Percentiles rank a stretch among this genome's conserved stretches.
These are phyloP conservation scores for Pungitius pungitius DNA, from an alignment of 2,113 vertebrate species.

Conservation along the genomic window DNA sequence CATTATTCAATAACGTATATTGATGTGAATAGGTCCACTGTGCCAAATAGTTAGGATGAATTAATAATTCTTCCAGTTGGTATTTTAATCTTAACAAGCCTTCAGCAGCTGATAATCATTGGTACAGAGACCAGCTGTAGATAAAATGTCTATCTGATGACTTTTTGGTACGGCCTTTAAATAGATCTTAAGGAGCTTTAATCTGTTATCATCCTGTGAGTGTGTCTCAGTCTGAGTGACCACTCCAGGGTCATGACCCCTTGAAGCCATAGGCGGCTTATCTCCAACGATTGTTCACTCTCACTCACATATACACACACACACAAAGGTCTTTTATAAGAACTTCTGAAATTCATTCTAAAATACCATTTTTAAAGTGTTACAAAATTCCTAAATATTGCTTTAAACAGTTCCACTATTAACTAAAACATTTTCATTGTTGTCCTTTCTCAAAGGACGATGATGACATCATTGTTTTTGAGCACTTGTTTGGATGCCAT, in stretches of 20 bases:
- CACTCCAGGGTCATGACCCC: constrained; percentile 55
- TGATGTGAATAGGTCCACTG: background rate
- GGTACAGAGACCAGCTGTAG: background rate
- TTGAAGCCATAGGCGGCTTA: constrained; percentile 46
- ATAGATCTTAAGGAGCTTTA: constrained; percentile 65
- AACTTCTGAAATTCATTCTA: background rate
- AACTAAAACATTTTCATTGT: background rate
- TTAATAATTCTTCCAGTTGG: background rate
- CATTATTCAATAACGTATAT: constrained; percentile 1
- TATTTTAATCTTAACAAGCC: background rate
- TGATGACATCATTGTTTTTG: constrained; percentile 23
- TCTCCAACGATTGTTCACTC: constrained; percentile 50
- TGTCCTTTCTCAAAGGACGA: background rate
- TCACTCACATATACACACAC: background rate
- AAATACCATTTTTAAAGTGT: too few species aligned
- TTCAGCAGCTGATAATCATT: background rate
- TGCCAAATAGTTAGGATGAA: background rate
- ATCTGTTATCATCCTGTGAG: constrained; percentile 65
- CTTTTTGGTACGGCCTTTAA: constrained; percentile 55
- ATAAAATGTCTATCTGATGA: constrained; percentile 35
- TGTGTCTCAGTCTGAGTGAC: constrained; percentile 55
- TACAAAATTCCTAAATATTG: background rate
- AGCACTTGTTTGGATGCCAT: constrained; percentile 35
- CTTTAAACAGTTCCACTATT: background rate
- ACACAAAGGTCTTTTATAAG: background rate